Evolutionary conservation across 2,797 vertebrate genomes (phyloP).

Genomic region (Pantherophis alleghaniensis): DNA sequence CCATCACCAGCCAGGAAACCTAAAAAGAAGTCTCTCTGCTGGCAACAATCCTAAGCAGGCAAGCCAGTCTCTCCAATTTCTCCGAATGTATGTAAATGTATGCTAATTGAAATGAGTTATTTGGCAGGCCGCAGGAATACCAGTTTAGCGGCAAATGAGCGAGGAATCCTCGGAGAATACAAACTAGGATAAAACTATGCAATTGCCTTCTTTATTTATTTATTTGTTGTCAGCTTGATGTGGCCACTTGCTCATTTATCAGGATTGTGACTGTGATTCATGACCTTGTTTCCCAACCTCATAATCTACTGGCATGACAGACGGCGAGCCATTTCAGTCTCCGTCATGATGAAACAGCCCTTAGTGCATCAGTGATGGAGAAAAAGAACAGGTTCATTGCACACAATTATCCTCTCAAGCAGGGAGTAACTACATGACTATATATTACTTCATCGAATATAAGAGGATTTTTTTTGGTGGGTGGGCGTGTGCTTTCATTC

Average conservation of each 20-base stretch:
- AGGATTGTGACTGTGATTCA: constrained; percentile 3
- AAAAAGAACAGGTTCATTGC: neutral
- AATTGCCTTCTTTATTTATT: constrained; percentile 43
- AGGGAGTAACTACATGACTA: neutral
- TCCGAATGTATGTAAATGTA: constrained; percentile 53
- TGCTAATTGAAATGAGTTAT: constrained; percentile 55
- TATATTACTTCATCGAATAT: neutral
- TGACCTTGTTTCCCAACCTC: neutral
- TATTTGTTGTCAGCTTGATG: constrained; percentile 8
- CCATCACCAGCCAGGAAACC: neutral
- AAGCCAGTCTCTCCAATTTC: neutral
- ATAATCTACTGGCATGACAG: constrained; percentile 27
- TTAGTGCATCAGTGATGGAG: neutral
- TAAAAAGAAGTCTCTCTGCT: constrained; percentile 6
- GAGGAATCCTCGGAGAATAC: constrained; percentile 51
- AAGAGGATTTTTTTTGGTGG: neutral
- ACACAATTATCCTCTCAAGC: neutral
- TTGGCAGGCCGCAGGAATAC: constrained; percentile 54
- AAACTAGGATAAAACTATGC: constrained; percentile 48
- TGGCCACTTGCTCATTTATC: constrained; percentile 42
- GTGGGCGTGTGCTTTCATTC: neutral
- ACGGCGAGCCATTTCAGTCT: neutral
- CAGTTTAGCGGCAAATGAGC: constrained; percentile 52
- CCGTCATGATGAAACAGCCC: neutral
- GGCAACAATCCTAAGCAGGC: neutral